Evolutionary conservation across 2,113 vertebrate genomes (phyloP).

Genomic region (Anoplopoma fimbria): DNA sequence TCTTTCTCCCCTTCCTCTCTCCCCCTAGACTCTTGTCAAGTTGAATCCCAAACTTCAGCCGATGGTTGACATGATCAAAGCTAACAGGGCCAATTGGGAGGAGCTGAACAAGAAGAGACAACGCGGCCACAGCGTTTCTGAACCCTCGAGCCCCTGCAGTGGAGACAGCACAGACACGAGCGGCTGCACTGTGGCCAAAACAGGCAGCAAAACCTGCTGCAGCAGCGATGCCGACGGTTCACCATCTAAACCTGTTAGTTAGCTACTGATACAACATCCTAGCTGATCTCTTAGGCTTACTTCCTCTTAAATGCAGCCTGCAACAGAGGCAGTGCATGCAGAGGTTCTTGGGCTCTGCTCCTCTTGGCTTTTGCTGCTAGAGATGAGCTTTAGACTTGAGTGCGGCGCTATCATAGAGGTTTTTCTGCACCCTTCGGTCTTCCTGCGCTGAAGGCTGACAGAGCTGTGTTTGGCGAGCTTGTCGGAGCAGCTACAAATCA

Average conservation of each 20-base stretch:
- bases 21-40: slow-evolving; percentile 90
- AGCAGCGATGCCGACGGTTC: slow-evolving; percentile 33
- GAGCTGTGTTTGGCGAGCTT: slow-evolving; percentile 58
- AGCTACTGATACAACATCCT: slow-evolving; percentile 53
- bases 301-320: slow-evolving; percentile 70
- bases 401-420: slow-evolving; percentile 51
- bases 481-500: slow-evolving; percentile 59
- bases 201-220: slow-evolving; percentile 66
- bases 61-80: slow-evolving; percentile 92
- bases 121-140: slow-evolving; percentile 72
- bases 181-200: slow-evolving; percentile 50
- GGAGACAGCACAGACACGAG: slow-evolving; percentile 57
- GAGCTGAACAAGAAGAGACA: slow-evolving; percentile 91
- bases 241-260: slow-evolving; percentile 74
- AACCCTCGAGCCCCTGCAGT: slow-evolving; percentile 49
- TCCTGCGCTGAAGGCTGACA: slow-evolving; percentile 57
- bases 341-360: slow-evolving; percentile 80
- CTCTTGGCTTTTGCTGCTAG: slow-evolving; percentile 74
- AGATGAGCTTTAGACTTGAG: slow-evolving; percentile 71
- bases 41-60: slow-evolving; percentile 95
- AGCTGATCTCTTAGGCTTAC: slow-evolving; percentile 43
- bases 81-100: slow-evolving; percentile 93
- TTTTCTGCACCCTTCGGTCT: slow-evolving; percentile 61
- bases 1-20: slow-evolving; percentile 7
- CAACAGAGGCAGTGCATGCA: slow-evolving; percentile 76